These are phyloP conservation scores for Antheraea yamamai DNA, from an alignment of 2,888 invertebrate species.

Conservation along the genomic window DNA sequence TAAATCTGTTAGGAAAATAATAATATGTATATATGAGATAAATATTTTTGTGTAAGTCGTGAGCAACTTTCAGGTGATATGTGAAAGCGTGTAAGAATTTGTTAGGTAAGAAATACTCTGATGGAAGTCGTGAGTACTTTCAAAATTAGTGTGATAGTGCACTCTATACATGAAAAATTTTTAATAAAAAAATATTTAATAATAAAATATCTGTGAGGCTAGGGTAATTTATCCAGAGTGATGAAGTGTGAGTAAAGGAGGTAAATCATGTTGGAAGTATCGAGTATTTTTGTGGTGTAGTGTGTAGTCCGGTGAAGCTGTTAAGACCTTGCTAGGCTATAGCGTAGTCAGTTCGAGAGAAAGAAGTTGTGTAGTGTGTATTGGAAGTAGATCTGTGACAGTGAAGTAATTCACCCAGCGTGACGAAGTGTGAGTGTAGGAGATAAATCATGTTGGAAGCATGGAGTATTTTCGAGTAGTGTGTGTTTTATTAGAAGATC, in stretches of 20 bases:
- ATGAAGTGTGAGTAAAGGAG: too few species aligned
- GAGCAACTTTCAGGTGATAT: neutral
- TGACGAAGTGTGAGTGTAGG: neutral
- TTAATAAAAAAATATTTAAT: conserved; percentile 26
- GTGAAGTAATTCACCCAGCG: neutral
- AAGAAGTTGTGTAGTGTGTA: conserved; percentile 25
- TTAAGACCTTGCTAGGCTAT: too few species aligned
- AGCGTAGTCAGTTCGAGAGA: too few species aligned
- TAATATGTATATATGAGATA: neutral
- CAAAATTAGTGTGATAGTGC: too few species aligned
- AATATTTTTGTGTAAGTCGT: neutral
- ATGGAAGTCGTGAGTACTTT: neutral
- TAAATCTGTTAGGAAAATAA: neutral
- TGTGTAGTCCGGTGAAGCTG: too few species aligned
- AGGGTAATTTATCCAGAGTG: neutral
- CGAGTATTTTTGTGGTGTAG: neutral
- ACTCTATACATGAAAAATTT: neutral
- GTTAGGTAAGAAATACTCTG: neutral
- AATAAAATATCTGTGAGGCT: conserved; percentile 41
- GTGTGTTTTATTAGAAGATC: conserved; percentile 34
- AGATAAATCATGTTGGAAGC: neutral
- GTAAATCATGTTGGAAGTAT: neutral
- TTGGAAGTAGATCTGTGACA: conserved; percentile 42
- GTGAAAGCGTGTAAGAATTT: neutral
- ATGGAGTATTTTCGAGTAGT: neutral